These are phyloP conservation scores for Tigriopus californicus DNA, from an alignment of 2,888 invertebrate species.

Conservation along the genomic window DNA sequence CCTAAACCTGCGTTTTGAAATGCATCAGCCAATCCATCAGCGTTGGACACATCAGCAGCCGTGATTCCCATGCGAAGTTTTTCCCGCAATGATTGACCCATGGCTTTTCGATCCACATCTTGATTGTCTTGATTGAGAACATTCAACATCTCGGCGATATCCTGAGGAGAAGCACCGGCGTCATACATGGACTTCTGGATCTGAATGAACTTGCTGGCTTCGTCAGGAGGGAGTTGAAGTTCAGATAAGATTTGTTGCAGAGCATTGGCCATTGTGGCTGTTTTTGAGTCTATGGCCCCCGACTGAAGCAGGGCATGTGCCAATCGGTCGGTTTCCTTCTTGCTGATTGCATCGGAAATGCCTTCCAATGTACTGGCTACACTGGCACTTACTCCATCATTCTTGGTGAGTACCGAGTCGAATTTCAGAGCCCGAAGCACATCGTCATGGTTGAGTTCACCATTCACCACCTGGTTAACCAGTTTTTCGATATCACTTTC, in stretches of 20 bases:
- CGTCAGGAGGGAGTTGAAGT: background rate
- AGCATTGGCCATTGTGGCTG: background rate
- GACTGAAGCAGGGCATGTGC: too few species aligned
- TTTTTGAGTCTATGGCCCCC: background rate
- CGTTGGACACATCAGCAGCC: background rate
- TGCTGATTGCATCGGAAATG: background rate
- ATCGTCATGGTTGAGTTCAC: conserved; percentile 5
- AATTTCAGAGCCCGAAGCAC: background rate
- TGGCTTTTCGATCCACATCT: background rate
- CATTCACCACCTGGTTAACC: background rate
- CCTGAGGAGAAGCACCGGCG: conserved; percentile 10
- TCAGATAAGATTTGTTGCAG: conserved; percentile 4
- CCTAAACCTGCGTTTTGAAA: background rate
- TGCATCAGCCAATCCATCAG: background rate
- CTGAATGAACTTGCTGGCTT: background rate
- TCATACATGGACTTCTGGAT: conserved; percentile 12
- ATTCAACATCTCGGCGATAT: background rate
- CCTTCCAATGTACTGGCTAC: too few species aligned
- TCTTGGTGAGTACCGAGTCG: background rate
- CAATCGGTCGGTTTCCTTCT: background rate
- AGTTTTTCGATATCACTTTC: background rate
- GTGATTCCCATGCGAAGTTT: background rate
- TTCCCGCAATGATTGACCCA: background rate
- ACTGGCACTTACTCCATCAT: background rate
- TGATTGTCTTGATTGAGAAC: background rate